These are phyloP conservation scores for Lordiphosa mommai DNA, from an alignment of 1,140 invertebrate genomes.

Conservation along the genomic window DNA sequence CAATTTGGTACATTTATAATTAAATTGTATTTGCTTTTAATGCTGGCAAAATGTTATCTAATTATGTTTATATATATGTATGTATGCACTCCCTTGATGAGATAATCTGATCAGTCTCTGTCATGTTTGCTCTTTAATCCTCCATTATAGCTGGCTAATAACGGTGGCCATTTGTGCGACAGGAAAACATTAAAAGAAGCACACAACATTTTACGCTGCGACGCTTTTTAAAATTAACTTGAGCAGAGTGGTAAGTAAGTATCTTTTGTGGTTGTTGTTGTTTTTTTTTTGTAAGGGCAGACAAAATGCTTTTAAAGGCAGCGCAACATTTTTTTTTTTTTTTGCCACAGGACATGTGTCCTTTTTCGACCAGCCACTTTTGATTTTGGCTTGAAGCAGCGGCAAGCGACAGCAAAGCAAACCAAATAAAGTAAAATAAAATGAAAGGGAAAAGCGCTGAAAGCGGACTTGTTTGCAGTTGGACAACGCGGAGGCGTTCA, in stretches of 20 bases:
- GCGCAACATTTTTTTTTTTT: conserved; percentile 14
- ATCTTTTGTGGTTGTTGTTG: conserved; percentile 22
- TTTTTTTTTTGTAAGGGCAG: conserved; percentile 12
- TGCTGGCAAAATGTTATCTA: conserved; percentile 25
- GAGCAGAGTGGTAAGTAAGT: conserved; percentile 12
- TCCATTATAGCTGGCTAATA: conserved; percentile 9
- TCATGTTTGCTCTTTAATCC: conserved; percentile 5
- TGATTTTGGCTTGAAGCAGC: conserved; percentile 36
- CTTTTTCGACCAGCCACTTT: conserved; percentile 57
- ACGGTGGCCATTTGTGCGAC: conserved; percentile 22
- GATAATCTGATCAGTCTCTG: conserved; percentile 19
- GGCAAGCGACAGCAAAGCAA: conserved; percentile 25
- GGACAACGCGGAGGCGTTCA: conserved; percentile 46
- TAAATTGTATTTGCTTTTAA: conserved; percentile 30
- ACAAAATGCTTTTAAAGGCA: conserved; percentile 68
- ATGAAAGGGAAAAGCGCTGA: not conserved
- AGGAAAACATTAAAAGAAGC: conserved; percentile 15
- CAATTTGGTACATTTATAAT: conserved; percentile 16
- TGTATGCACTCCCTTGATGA: conserved; percentile 4
- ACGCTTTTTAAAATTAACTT: conserved; percentile 66
- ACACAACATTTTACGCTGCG: conserved; percentile 19
- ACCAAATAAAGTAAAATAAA: conserved; percentile 20
- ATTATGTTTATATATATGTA: conserved; percentile 13
- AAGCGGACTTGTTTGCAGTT: conserved; percentile 51
- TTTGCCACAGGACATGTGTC: conserved; percentile 60